These are phyloP conservation scores for Oligia latruncula DNA, from an alignment of 2,888 invertebrate genomes.

Conservation along the genomic window DNA sequence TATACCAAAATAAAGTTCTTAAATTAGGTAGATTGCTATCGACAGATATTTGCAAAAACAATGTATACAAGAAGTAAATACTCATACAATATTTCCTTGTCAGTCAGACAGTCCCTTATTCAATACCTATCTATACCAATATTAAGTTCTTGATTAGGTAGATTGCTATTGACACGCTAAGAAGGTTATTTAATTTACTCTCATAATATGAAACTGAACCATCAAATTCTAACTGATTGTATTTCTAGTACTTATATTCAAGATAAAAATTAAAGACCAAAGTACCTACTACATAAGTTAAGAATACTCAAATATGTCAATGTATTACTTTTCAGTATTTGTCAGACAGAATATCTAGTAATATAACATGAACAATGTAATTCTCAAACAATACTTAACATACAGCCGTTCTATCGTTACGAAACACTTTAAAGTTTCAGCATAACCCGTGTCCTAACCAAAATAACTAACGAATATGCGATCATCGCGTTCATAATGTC, in stretches of 20 bases:
- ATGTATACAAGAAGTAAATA: not conserved
- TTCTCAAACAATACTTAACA: not conserved
- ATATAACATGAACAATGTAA: no score
- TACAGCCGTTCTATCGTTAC: slow-evolving; percentile 8
- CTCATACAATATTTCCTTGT: slow-evolving; percentile 11
- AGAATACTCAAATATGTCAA: not conserved
- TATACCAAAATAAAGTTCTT: no score
- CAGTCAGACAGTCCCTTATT: not conserved
- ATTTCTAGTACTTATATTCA: not conserved
- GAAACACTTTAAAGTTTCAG: not conserved
- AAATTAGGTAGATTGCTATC: no score
- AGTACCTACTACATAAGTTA: not conserved
- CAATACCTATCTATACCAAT: not conserved
- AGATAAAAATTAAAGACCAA: not conserved
- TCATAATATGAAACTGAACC: not conserved
- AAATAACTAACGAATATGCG: not conserved
- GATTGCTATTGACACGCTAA: no score
- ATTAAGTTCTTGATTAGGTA: not conserved
- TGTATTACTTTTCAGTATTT: not conserved
- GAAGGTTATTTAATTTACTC: no score
- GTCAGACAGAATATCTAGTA: no score
- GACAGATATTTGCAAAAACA: not conserved
- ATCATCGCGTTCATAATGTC: not conserved
- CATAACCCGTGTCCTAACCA: not conserved
- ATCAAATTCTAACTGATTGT: not conserved